Conservation (phyloP, 2,888 invertebrate genomes). For the Dioctria linearis region DNA sequence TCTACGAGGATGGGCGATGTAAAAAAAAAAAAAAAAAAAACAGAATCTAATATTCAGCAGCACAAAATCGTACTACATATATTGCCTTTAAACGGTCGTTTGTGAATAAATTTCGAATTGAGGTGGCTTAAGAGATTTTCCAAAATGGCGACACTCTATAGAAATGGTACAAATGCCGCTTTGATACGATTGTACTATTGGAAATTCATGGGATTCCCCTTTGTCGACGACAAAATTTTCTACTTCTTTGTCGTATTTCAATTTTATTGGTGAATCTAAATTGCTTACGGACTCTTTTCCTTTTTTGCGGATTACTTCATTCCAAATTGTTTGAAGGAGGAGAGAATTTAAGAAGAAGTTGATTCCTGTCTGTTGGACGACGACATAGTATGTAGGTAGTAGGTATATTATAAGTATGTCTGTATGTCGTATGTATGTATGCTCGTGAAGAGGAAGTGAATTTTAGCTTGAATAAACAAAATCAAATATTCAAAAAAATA, state of each 20-base stretch:
- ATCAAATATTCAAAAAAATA: too few relatives aligned
- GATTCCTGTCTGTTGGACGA: background rate
- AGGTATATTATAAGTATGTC: too few relatives aligned
- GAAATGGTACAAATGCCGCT: slow-evolving; percentile 32
- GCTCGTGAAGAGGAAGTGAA: too few relatives aligned
- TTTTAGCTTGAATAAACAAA: too few relatives aligned
- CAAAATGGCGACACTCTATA: slow-evolving; percentile 37
- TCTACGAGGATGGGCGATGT: slow-evolving; percentile 2
- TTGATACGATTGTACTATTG: slow-evolving; percentile 43
- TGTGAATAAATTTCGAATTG: slow-evolving; percentile 56
- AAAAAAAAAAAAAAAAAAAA: background rate
- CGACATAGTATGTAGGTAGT: background rate
- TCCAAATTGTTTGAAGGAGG: background rate
- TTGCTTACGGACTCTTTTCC: slow-evolving; percentile 20
- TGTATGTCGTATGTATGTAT: too few relatives aligned
- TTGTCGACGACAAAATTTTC: slow-evolving; percentile 38
- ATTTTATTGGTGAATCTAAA: slow-evolving; percentile 41
- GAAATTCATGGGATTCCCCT: slow-evolving; percentile 48
- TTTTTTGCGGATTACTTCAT: slow-evolving; percentile 9
- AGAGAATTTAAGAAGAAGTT: background rate
- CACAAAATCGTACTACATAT: slow-evolving; percentile 29
- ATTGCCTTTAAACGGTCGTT: slow-evolving; percentile 46
- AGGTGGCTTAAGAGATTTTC: slow-evolving; percentile 56
- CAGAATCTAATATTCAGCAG: slow-evolving; percentile 28
- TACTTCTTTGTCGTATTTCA: slow-evolving; percentile 40